phyloP scores from a whole-genome alignment of 53 echinoderm and acorn worm species.

The Holothuria leucospilota region DNA sequence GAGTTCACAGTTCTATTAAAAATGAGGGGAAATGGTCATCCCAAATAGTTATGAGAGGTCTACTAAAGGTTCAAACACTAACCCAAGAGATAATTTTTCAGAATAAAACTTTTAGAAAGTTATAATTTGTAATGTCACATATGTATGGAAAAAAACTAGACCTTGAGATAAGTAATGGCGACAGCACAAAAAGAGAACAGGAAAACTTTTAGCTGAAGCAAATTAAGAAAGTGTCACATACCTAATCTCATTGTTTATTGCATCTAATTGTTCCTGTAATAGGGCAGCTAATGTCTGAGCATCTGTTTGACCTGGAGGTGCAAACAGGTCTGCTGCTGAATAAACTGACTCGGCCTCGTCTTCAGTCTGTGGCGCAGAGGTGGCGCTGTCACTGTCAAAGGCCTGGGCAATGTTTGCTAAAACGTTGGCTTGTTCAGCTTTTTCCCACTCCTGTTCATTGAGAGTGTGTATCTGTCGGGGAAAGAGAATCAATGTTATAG shows the following conservation, averaged over 20 bases:
- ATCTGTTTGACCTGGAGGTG: conserved; percentile 93
- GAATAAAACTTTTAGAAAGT: no score
- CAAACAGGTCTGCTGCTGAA: conserved; percentile 93
- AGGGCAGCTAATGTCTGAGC: conserved; percentile 96
- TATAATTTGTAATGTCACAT: no score
- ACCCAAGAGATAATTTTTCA: no score
- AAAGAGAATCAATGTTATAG: not conserved
- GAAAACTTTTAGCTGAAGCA: no score
- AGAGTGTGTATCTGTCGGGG: conserved; percentile 84
- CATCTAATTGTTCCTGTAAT: conserved; percentile 96
- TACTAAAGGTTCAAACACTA: no score
- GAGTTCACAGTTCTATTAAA: no score
- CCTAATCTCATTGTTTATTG: conserved; percentile 98
- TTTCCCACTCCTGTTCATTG: conserved; percentile 99
- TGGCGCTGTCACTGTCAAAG: conserved; percentile 91
- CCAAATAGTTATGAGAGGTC: no score
- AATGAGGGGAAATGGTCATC: no score
- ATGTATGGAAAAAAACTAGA: no score
- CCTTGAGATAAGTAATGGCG: no score
- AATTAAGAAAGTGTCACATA: conserved; percentile 10
- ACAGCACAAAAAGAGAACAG: no score
- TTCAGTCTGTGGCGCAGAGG: conserved; percentile 61
- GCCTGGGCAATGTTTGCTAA: conserved; percentile 98
- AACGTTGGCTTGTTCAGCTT: conserved; percentile 94
- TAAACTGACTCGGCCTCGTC: conserved; percentile 88